phyloP scores from a whole-genome alignment of 2,888 invertebrate species.

The Pterostichus niger region DNA sequence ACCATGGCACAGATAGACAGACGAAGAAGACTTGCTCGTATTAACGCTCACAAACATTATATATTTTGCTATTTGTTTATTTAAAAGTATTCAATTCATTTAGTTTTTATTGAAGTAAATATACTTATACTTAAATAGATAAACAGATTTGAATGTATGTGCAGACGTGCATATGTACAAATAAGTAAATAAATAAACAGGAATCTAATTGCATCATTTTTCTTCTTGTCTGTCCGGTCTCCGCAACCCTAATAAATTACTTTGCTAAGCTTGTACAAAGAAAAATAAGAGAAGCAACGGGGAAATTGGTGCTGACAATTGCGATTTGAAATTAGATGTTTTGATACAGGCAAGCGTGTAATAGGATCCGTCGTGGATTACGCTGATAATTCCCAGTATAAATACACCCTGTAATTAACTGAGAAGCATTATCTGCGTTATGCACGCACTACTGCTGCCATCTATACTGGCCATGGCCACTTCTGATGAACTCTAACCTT shows the following conservation, averaged over 20 bases:
- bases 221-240: slow-evolving; percentile 7
- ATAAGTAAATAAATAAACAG: slow-evolving; percentile 41
- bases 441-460: slow-evolving; percentile 27
- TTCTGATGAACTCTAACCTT: background rate
- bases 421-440: slow-evolving; percentile 45
- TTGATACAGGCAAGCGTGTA: slow-evolving; percentile 35
- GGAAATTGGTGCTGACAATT: slow-evolving; percentile 40
- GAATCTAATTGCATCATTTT: slow-evolving; percentile 40
- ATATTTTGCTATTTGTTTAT: too few relatives aligned
- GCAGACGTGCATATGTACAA: background rate
- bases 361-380: slow-evolving; percentile 56
- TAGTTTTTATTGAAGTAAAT: background rate
- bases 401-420: slow-evolving; percentile 53
- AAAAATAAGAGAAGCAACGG: slow-evolving; percentile 22
- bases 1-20: too few relatives aligned
- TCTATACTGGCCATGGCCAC: slow-evolving; percentile 12
- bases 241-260: slow-evolving; percentile 37
- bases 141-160: slow-evolving; percentile 20
- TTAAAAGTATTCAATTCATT: too few relatives aligned
- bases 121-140: background rate
- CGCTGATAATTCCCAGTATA: slow-evolving; percentile 46
- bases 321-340: slow-evolving; percentile 39
- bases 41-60: too few relatives aligned
- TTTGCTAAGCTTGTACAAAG: slow-evolving; percentile 22
- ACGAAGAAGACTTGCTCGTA: too few relatives aligned